Base-by-base conservation (phyloP, 2,888 invertebrate species). In the Melitaea athalia region DNA sequence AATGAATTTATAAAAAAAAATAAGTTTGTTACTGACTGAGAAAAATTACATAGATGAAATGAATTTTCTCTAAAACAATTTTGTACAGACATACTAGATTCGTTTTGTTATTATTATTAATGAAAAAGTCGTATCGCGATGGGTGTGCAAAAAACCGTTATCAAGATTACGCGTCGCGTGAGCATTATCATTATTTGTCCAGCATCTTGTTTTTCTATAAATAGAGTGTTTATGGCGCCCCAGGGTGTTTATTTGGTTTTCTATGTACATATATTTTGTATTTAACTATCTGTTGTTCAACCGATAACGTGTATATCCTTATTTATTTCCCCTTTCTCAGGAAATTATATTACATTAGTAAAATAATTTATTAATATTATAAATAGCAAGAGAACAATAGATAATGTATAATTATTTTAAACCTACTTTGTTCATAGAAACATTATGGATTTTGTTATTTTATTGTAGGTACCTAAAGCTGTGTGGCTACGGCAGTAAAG, bases 121-220 rank as follows among this genome's bases (percentile, higher is more conserved):
- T 31, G 33, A 14, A 55, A 55, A 47, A 7, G 47, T 60, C n/a
- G 14, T 47, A 47, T 60, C 45, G 60, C 47, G 47, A 55, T 33
- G 55, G 45, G 42, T 62, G 42, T 62, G 42, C 15, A 63, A 42
- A 67, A 24, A 24, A 15, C 47, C n/a, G 50, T 15, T 62, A 55
- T 67, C 60, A 61, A 49, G 38, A 67, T 38, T 52, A 62, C 50
- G 17, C 55, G 43, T 33, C 38, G 49, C 38, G 45, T 75, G 73
- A 71, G 59, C 60, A 45, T 66, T n/a, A 47, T 74, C 65, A 72
- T 66, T 77, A 67, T 75, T 73, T 72, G 63, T 62, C 69, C 52
- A 63, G n/a, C 33, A 64, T 68, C 42, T 62, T 49, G 43, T 43
- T 43, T 42, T 55, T 63, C 72, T 72, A 75, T 67, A 71, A 70